Evolutionary conservation across 2,797 vertebrate genomes (phyloP), one percentile per base, ranked within the genome.

Genomic region (Acanthiza pusilla): DNA sequence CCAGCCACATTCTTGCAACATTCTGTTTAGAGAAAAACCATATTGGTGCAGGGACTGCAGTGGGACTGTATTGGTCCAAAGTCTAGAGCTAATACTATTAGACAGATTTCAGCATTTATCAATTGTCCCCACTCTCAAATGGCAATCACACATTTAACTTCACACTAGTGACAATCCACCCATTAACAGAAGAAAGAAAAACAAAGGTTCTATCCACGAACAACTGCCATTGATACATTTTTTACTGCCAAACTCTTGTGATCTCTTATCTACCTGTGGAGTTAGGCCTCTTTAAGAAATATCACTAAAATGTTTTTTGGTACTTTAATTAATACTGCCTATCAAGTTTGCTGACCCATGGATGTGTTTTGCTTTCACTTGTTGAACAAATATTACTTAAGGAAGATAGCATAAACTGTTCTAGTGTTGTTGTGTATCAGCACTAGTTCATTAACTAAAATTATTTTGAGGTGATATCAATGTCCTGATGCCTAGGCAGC

Each of bases 391-490:
- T 91, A 13, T 61, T 80, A 85, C 43, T 48, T 88, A 89, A 85
- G 25, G 23, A 93, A 87, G n/a, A n/a, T 6, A 66, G 71, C 57
- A 34, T 21, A 91, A 79, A 48, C 85, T 93, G 7, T 67, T 73
- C 53, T 86, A 72, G 23, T 65, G 10, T 79, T 94, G 58, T 93
- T 72, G 65, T 26, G 58, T 71, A 93, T 71, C 66, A 88, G 34
- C 51, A 75, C 43, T 77, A n/a, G 63, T 91, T 88, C 78, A 94
- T 82, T 94, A 94, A 82, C 43, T 89, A 91, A 91, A 95, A 92
- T 78, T 20, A 66, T 94, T 92, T 94, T 77, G 88, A 66, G 18
- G 4, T 23, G 5, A 4, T 81, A 10, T 25, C 71, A 68, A n/a
- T 84, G 15, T 71, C n/a, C 63, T 74, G 48, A 66, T 89, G 43